These are phyloP conservation scores for Petrolisthes manimaculis DNA, from an alignment of 2,888 invertebrate species.

Conservation along the genomic window DNA sequence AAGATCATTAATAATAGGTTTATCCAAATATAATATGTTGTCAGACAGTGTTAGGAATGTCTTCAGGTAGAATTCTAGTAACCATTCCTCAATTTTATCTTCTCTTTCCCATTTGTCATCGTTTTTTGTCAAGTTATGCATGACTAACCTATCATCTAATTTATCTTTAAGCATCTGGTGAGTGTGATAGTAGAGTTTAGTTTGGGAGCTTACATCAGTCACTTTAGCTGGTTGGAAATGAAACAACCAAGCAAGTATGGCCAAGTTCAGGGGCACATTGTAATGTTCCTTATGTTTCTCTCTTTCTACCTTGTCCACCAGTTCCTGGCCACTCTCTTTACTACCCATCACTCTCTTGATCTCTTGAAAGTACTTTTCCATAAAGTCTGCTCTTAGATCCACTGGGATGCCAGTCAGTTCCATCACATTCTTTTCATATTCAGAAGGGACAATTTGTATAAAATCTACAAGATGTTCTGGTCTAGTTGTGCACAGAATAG, in stretches of 20 bases:
- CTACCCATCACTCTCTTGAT: background rate
- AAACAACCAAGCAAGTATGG: background rate
- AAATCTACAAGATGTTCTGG: background rate
- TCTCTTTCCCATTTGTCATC: no score
- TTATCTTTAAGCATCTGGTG: slow-evolving; percentile 5
- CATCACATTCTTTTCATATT: background rate
- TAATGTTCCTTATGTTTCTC: background rate
- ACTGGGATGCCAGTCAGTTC: background rate
- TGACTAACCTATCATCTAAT: background rate
- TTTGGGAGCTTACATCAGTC: background rate
- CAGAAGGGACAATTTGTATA: background rate
- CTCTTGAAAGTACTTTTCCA: background rate
- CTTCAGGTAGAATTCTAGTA: background rate
- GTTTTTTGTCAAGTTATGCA: background rate
- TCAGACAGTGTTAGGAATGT: background rate
- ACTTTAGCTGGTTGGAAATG: background rate
- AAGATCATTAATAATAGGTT: background rate
- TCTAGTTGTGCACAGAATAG: background rate
- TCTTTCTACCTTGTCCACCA: background rate
- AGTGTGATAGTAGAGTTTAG: background rate
- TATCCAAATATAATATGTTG: background rate
- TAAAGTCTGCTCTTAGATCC: background rate
- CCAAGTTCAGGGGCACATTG: background rate
- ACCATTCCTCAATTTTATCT: background rate
- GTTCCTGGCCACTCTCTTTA: background rate